A percentile compares a stretch with the other conserved stretches of the same genome.
phyloP scores from a whole-genome alignment of 2,888 invertebrate species.

The Poecilus cupreus region DNA sequence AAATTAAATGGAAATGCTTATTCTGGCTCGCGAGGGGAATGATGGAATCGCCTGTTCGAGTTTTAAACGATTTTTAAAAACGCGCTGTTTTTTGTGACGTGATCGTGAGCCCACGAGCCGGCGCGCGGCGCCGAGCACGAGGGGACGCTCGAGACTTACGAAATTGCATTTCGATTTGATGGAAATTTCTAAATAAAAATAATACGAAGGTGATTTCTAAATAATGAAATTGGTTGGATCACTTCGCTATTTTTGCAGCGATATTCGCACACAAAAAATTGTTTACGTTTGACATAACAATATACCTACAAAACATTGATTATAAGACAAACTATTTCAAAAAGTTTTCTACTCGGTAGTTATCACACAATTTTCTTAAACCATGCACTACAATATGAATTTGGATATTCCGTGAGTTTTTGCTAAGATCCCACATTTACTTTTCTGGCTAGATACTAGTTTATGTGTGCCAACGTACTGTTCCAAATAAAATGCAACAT shows the following conservation, averaged over 20 bases:
- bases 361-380: too few relatives aligned
- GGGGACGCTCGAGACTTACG: conserved; percentile 52
- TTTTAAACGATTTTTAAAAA: conserved; percentile 73
- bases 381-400: too few relatives aligned
- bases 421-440: too few relatives aligned
- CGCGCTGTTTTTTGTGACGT: conserved; percentile 62
- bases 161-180: conserved; percentile 59
- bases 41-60: conserved; percentile 65
- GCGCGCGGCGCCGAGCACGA: neutral
- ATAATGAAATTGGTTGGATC: conserved; percentile 16
- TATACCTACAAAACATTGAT: too few relatives aligned
- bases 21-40: conserved; percentile 65
- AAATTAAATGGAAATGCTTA: conserved; percentile 71
- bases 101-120: conserved; percentile 29
- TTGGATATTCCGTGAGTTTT: too few relatives aligned
- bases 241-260: neutral
- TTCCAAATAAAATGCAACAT: too few relatives aligned
- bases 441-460: too few relatives aligned
- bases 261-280: neutral
- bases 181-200: conserved; percentile 45
- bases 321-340: too few relatives aligned
- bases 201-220: conserved; percentile 41
- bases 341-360: too few relatives aligned
- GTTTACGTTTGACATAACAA: too few relatives aligned
- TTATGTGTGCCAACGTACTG: too few relatives aligned